Evolutionary conservation across 2,888 invertebrate species (phyloP).

Genomic region (Eupithecia inturbata): DNA sequence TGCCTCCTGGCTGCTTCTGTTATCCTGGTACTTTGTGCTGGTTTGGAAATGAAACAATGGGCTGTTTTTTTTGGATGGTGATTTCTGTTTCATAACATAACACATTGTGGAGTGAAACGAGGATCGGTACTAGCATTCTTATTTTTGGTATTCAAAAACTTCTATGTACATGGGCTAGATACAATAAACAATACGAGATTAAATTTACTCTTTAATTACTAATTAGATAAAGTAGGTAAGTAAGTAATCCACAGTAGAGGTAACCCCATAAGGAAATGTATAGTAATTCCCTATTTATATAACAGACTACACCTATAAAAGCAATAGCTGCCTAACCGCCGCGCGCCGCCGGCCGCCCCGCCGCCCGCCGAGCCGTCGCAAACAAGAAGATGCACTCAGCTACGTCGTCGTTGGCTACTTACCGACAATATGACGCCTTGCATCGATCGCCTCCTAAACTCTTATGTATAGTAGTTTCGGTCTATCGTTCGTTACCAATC

Average conservation of each 20-base stretch:
- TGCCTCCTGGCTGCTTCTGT: conserved; percentile 39
- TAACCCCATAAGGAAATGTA: too few relatives aligned
- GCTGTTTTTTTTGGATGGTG: conserved; percentile 10
- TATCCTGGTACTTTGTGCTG: conserved; percentile 45
- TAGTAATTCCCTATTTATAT: too few relatives aligned
- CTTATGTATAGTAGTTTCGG: conserved; percentile 35
- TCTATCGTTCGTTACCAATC: background rate
- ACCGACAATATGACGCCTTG: conserved; percentile 41
- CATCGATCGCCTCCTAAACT: conserved; percentile 31
- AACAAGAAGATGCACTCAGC: conserved; percentile 28
- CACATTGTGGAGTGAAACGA: background rate
- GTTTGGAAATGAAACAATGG: conserved; percentile 41
- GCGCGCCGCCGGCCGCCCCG: background rate
- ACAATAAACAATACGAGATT: background rate
- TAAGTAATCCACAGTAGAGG: background rate
- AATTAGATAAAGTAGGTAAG: background rate
- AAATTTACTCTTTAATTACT: background rate
- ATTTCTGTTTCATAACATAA: background rate
- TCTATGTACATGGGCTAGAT: background rate
- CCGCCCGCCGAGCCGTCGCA: too few relatives aligned
- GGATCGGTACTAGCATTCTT: too few relatives aligned
- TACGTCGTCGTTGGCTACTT: too few relatives aligned
- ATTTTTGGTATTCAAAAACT: background rate
- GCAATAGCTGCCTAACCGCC: conserved; percentile 26
- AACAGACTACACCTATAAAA: too few relatives aligned